A percentile compares a stretch with the other conserved stretches of the same genome.
Conservation (phyloP, 2,888 invertebrate species). For the Piscicola geometra region DNA sequence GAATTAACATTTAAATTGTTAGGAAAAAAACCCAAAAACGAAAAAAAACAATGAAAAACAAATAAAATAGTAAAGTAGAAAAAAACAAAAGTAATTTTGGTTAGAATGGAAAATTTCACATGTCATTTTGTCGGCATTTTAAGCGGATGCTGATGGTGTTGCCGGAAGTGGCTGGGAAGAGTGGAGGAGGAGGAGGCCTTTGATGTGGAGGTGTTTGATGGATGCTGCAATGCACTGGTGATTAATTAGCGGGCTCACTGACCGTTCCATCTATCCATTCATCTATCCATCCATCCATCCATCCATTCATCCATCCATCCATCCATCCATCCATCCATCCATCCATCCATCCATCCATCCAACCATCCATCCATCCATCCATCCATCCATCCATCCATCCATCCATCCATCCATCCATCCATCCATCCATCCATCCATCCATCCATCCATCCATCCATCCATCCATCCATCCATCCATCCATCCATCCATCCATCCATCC, state of each 20-base stretch:
- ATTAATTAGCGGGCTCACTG: too few relatives aligned
- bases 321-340: constrained; percentile 3
- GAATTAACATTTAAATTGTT: constrained; percentile 5
- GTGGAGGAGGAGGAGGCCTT: too few relatives aligned
- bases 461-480: constrained; percentile 13
- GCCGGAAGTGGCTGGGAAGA: not conserved
- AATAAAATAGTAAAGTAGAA: too few relatives aligned
- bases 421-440: constrained; percentile 5
- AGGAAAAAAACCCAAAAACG: not conserved
- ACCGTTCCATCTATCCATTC: too few relatives aligned
- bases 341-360: not conserved
- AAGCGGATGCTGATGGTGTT: constrained; percentile 2
- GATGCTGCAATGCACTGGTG: too few relatives aligned
- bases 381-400: constrained; percentile 13
- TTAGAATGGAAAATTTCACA: too few relatives aligned
- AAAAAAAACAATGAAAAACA: too few relatives aligned
- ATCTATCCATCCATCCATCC: too few relatives aligned
- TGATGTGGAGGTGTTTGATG: too few relatives aligned
- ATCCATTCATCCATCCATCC: constrained; percentile 13
- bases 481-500: constrained; percentile 8
- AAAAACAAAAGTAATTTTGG: too few relatives aligned
- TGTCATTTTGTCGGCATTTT: not conserved
- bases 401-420: constrained; percentile 3
- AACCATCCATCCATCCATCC: not conserved
- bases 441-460: constrained; percentile 13